Base-by-base conservation (phyloP, 2,888 invertebrate genomes). In the Portevinia maculata region DNA sequence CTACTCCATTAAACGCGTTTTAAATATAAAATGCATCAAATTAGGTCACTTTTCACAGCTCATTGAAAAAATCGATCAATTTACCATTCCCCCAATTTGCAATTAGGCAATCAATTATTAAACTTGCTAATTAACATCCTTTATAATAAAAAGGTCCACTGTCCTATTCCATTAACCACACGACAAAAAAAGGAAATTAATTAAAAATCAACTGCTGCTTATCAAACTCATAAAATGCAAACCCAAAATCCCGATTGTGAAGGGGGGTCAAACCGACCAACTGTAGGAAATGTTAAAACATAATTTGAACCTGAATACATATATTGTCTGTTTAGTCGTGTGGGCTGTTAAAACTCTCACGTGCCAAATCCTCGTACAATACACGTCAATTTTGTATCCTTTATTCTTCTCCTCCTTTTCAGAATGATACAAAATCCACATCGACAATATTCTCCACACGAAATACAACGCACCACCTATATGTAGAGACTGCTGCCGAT, bases 381-480 rank as follows among this genome's bases (percentile, higher is more conserved):
- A 15, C 13, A 62, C 19, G 7, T 37, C 37, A 6, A 21, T 55
- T 37, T 37, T 24, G 24, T 9, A 34, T 52, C n/a, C n/a, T 15
- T 46, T 34, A 30, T 3, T 15, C 39, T 44, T 32, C 3, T 8
- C n/a, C 30, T 34, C 1, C 24, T 48, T 30, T 48, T 52, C 60
- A 85, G 87, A 87, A 86, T 37, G 86, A 87, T 65, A 86, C 86
- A 53, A 85, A 75, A 75, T 79, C 84, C 70, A 86, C 90, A 84
- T 88, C 89, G 55, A 89, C 88, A 62, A 88, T 90, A 75, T 90
- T 90, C 84, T 90, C 90, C 60, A 87, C 90, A 85, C 88, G 90
- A 71, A 90, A 90, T 73, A 85, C 85, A 24, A 90, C 89, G 73
- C 90, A 90, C 84, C 90, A 90, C 86, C 86, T 90, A 64, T 90